Evolutionary conservation across 2,888 invertebrate species (phyloP), one percentile per base, ranked within the genome.

Genomic region (Heliconius aoede): DNA sequence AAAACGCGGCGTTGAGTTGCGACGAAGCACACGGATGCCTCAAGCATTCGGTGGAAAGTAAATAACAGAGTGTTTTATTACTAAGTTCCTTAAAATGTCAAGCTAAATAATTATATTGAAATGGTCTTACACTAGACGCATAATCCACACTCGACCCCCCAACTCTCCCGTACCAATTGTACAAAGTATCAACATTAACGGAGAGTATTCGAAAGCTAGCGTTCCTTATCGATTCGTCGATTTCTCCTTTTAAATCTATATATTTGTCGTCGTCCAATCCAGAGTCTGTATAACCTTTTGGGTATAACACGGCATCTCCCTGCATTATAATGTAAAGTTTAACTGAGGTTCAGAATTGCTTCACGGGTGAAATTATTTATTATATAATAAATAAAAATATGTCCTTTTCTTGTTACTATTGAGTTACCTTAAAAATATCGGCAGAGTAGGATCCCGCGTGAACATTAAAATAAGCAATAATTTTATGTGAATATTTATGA

Each of bases 301-400:
- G 94, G 72, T 90, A 92, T 1, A 94, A 83, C 9, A 94, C 85
- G 73, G 93, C 92, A 24, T 94, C 93, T 2, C 93, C 94, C 94
- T 94, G 60, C n/a, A 13, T 28, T 46, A 28, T 28, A 28, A 7
- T 7, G 21, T 18, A 46, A 46, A 11, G 36, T 46, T 21, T 21
- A 7, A 46, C 5, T 21, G 7, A 7, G 7, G 18, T 46, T 7
- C 0, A 46, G 21, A 36, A 46, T 7, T 18, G 7, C 18, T 18
- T 46, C 18, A 18, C 1, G 7, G 18, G 18, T 46, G 0, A n/a
- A n/a, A n/a, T n/a, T n/a, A n/a, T n/a, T n/a, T n/a, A n/a, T n/a
- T n/a, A n/a, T n/a, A n/a, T n/a, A n/a, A n/a, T n/a, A n/a, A 15
- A 46, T 46, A 46, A 46, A 4, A 18, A 7, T 7, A 46, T 1